Conservation (phyloP, 2,888 invertebrate species). For the Pteria penguin region DNA sequence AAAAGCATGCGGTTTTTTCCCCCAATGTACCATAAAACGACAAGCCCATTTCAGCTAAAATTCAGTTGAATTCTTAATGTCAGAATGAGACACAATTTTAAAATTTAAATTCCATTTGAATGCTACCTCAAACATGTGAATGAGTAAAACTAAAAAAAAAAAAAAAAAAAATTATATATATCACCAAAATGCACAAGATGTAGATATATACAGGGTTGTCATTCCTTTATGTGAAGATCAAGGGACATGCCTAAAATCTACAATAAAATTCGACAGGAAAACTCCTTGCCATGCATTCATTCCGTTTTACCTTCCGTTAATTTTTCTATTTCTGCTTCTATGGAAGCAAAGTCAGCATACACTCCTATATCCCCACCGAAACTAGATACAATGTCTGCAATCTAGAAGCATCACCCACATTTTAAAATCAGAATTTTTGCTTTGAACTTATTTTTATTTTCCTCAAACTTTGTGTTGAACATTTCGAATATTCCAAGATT, state of each 20-base stretch:
- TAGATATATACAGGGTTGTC: background rate
- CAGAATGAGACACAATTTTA: background rate
- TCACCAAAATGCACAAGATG: background rate
- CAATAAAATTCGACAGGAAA: too few relatives aligned
- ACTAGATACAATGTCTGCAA: conserved; percentile 76
- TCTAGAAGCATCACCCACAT: too few relatives aligned
- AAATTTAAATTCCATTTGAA: background rate
- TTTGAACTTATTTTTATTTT: too few relatives aligned
- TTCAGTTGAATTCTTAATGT: too few relatives aligned
- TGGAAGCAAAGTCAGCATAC: conserved; percentile 23
- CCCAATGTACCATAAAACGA: too few relatives aligned
- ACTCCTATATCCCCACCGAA: conserved; percentile 65
- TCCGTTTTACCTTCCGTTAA: conserved; percentile 31
- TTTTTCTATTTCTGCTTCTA: conserved; percentile 33
- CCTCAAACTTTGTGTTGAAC: too few relatives aligned
- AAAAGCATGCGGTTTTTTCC: too few relatives aligned
- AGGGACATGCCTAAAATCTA: too few relatives aligned
- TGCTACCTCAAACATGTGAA: background rate
- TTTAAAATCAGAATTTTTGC: too few relatives aligned
- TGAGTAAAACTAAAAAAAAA: background rate
- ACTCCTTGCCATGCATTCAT: background rate
- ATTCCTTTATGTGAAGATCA: too few relatives aligned
- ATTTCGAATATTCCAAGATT: too few relatives aligned
- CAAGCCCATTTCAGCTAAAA: too few relatives aligned
- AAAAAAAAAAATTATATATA: background rate